These are phyloP conservation scores for Neolamprologus fasciatus DNA, from an alignment of 2,113 vertebrate species.

Conservation along the genomic window DNA sequence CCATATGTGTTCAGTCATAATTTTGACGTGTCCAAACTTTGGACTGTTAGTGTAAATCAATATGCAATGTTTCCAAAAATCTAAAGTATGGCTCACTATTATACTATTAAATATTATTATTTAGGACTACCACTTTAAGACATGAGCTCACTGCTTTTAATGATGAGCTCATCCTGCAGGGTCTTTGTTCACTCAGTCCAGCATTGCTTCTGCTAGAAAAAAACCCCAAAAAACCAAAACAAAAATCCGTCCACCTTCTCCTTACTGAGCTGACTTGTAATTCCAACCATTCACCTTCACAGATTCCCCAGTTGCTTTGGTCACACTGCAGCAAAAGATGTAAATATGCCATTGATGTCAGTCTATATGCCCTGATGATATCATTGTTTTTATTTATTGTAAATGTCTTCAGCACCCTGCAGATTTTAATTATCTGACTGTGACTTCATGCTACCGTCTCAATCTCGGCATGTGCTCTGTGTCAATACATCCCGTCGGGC, in stretches of 20 bases:
- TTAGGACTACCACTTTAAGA: constrained; percentile 4
- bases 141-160: constrained; percentile 42
- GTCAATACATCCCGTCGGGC: neutral
- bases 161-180: constrained; percentile 57
- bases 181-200: constrained; percentile 12
- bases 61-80: neutral
- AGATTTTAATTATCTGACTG: constrained; percentile 14
- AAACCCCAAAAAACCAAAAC: rapidly evolving
- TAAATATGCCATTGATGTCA: constrained; percentile 8
- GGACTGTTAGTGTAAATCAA: neutral
- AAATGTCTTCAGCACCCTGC: neutral
- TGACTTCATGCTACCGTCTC: constrained; percentile 13
- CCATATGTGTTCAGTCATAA: neutral
- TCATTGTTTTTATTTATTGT: constrained; percentile 30
- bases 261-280: neutral
- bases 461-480: neutral
- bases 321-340: constrained; percentile 4
- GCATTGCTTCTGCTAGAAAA: neutral
- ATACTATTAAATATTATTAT: neutral
- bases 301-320: neutral
- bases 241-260: neutral
- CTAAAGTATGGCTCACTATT: neutral
- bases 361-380: neutral
- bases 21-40: neutral
- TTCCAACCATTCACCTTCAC: neutral